A percentile compares a stretch with the other conserved stretches of the same genome.
These are phyloP conservation scores for Lasioglossum villosulum DNA, from an alignment of 2,888 invertebrate species.

Conservation along the genomic window DNA sequence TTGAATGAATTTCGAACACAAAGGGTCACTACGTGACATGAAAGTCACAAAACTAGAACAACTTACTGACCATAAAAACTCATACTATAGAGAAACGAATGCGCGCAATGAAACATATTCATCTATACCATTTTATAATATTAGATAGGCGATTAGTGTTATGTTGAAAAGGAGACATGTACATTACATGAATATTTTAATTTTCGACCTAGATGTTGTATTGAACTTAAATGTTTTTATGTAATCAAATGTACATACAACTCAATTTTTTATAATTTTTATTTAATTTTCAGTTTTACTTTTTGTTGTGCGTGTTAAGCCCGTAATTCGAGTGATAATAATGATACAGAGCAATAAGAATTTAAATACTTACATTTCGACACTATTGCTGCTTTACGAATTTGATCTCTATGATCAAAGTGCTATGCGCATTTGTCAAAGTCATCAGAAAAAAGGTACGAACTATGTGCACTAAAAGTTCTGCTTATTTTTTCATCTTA, in stretches of 20 bases:
- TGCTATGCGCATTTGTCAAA: slow-evolving; percentile 23
- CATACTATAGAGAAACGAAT: slow-evolving; percentile 40
- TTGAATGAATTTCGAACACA: slow-evolving; percentile 33
- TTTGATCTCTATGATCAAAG: slow-evolving; percentile 20
- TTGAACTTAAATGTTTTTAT: slow-evolving; percentile 50
- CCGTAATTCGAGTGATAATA: slow-evolving; percentile 41
- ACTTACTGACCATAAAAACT: slow-evolving; percentile 42
- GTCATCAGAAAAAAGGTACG: neutral
- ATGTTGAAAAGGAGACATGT: slow-evolving; percentile 52
- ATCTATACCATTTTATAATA: slow-evolving; percentile 57
- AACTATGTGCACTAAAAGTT: slow-evolving; percentile 27
- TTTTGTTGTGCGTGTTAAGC: slow-evolving; percentile 27
- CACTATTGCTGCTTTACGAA: slow-evolving; percentile 21
- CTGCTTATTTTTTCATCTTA: slow-evolving; percentile 44
- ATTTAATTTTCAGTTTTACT: slow-evolving; percentile 42
- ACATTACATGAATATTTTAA: slow-evolving; percentile 56
- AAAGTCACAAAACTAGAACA: slow-evolving; percentile 43
- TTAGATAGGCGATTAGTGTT: slow-evolving; percentile 56
- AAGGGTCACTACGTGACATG: slow-evolving; percentile 19
- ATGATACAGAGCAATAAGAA: slow-evolving; percentile 58
- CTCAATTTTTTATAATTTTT: slow-evolving; percentile 35
- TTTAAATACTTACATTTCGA: slow-evolving; percentile 42
- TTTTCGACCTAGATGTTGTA: slow-evolving; percentile 52
- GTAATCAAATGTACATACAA: slow-evolving; percentile 62
- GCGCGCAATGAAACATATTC: slow-evolving; percentile 52